A percentile compares a stretch with the other conserved stretches of the same genome.
These are phyloP conservation scores for Epiblema foenella DNA, from an alignment of 2,888 invertebrate species.

Conservation along the genomic window DNA sequence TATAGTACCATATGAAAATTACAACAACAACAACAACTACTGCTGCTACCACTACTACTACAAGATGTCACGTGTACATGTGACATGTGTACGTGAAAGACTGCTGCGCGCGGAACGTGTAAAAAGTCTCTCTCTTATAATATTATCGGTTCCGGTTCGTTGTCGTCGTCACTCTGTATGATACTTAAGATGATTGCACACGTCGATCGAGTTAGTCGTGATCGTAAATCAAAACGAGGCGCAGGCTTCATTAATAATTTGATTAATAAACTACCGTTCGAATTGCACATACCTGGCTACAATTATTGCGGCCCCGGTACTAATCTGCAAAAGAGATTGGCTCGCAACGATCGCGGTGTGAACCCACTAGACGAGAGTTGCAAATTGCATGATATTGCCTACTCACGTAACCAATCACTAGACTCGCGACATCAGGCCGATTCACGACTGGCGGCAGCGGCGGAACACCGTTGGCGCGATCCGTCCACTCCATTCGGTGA, in stretches of 20 bases:
- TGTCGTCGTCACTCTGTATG: no score
- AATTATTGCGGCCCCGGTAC: conserved; percentile 52
- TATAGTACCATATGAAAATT: no score
- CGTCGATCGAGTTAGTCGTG: no score
- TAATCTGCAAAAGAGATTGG: conserved; percentile 52
- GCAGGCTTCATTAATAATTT: conserved; percentile 18
- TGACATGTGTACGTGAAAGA: no score
- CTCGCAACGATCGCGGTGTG: conserved; percentile 57
- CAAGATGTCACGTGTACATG: no score
- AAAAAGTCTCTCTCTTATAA: no score
- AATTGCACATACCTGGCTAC: conserved; percentile 48
- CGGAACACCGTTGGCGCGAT: conserved; percentile 1
- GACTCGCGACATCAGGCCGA: conserved; percentile 12
- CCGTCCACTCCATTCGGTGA: background rate
- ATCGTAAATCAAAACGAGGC: background rate
- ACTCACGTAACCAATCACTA: background rate
- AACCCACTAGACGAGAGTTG: conserved; percentile 17
- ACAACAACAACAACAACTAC: no score
- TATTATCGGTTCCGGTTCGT: no score
- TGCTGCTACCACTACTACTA: no score
- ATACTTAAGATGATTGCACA: conserved; percentile 22
- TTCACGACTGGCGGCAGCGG: conserved; percentile 19
- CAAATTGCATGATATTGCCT: conserved; percentile 23
- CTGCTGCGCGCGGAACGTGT: no score
- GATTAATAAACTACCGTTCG: conserved; percentile 21